A percentile compares a stretch with the other conserved stretches of the same genome.
phyloP scores from a whole-genome alignment of 1,140 invertebrate species.

The Argopecten irradians region DNA sequence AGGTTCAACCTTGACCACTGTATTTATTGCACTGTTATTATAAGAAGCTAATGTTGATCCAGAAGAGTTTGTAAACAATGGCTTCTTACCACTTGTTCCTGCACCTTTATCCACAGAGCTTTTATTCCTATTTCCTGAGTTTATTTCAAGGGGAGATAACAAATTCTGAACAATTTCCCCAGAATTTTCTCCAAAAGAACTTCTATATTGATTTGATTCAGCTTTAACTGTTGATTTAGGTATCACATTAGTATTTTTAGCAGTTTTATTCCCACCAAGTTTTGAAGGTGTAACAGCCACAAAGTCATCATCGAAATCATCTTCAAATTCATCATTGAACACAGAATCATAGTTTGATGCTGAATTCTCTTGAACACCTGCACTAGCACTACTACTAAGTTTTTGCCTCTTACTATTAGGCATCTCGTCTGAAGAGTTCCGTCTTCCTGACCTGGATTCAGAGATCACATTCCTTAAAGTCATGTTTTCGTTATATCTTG shows the following conservation, averaged over 20 bases:
- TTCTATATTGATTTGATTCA: background rate
- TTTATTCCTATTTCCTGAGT: background rate
- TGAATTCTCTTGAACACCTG: background rate
- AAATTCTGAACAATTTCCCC: background rate
- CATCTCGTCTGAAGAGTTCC: background rate
- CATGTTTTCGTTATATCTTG: background rate
- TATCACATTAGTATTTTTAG: background rate
- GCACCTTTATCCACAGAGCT: background rate
- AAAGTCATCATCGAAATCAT: conserved; percentile 29
- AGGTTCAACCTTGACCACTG: background rate
- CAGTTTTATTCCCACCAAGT: conserved; percentile 9
- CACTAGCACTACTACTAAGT: background rate
- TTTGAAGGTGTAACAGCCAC: background rate
- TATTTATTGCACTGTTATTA: background rate
- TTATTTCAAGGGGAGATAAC: background rate
- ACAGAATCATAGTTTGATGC: conserved; percentile 35
- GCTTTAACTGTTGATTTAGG: background rate
- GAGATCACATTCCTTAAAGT: background rate
- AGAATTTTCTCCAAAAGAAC: background rate
- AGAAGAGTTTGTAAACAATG: background rate
- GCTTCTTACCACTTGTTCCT: background rate
- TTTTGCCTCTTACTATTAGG: background rate
- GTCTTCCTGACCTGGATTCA: background rate
- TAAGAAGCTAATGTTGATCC: no score
- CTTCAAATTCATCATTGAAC: conserved; percentile 38